Evolutionary conservation across 2,888 invertebrate genomes (phyloP), one percentile per base, ranked within the genome.

Genomic region (Nomada fabriciana): DNA sequence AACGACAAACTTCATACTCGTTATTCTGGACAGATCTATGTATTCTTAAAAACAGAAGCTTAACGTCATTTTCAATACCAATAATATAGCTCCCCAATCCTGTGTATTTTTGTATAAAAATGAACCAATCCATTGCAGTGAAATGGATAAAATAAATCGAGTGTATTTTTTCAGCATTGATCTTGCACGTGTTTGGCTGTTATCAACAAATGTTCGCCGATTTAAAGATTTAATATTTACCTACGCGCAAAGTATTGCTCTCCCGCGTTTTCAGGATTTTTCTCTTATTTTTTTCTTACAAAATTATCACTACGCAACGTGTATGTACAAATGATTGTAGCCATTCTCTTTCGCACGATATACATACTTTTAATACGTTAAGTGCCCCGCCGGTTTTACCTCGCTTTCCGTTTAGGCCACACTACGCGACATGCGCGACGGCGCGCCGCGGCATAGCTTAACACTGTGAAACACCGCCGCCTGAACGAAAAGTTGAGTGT

Each of bases 291-390:
- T 15, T 25, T 25, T 63, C 15, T 70, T 65, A 61, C 43, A 76
- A 64, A 76, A 70, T 69, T 59, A 47, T 4, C 23, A 23, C 20
- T 63, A 65, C 67, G 67, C 15, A 53, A 64, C 42, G 52, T 65
- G 65, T 72, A 79, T 69, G 52, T 79, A 79, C 75, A 79, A 75
- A 75, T 36, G 68, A 74, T 68, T 11, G 15, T 63, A 50, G 36
- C 18, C 50, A 55, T 36, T 11, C 47, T 11, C 47, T 47, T 47
- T 23, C 47, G 59, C 43, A 68, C 53, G 18, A 50, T 42, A 20
- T 23, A 7, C 15, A n/a, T n/a, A n/a, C n/a, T n/a, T n/a, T n/a
- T n/a, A n/a, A n/a, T n/a, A n/a, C n/a, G n/a, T n/a, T n/a, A n/a
- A n/a, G n/a, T n/a, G n/a, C n/a, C n/a, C n/a, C n/a, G n/a, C n/a